These are phyloP conservation scores for Myiothlypis chrysogaster DNA, from an alignment of 2,797 vertebrate genomes.

Conservation along the genomic window DNA sequence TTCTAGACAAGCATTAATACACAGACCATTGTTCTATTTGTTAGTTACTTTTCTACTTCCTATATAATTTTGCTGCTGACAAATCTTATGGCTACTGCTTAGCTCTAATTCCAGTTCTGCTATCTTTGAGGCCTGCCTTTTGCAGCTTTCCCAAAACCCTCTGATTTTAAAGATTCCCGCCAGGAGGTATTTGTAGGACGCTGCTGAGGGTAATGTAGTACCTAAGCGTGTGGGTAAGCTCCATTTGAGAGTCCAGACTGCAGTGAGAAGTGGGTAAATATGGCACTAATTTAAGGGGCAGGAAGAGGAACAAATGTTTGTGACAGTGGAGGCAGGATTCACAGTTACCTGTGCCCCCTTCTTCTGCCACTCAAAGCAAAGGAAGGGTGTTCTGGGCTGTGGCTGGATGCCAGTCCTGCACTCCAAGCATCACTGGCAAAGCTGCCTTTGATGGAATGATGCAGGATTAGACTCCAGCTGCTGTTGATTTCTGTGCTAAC, in stretches of 20 bases:
- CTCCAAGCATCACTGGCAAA: background rate
- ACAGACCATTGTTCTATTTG: background rate
- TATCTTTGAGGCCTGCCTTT: background rate
- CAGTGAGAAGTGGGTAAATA: background rate
- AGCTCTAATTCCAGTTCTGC: background rate
- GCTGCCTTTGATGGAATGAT: background rate
- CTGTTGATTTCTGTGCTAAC: background rate
- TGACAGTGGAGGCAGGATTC: background rate
- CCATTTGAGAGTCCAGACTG: background rate
- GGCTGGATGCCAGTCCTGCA: background rate
- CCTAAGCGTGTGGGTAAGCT: background rate
- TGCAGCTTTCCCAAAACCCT: background rate
- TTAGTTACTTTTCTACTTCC: background rate
- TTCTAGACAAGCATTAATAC: background rate
- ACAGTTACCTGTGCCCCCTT: background rate
- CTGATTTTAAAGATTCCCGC: background rate
- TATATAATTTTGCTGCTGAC: background rate
- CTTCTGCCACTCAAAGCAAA: background rate
- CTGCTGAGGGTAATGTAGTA: background rate
- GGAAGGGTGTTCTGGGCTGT: accelerated
- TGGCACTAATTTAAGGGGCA: background rate
- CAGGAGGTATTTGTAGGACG: background rate
- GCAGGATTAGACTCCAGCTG: background rate
- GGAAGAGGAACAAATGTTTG: background rate
- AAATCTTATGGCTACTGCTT: background rate